Conservation (phyloP, 2,113 vertebrate species). For the Tachuris rubrigastra region DNA sequence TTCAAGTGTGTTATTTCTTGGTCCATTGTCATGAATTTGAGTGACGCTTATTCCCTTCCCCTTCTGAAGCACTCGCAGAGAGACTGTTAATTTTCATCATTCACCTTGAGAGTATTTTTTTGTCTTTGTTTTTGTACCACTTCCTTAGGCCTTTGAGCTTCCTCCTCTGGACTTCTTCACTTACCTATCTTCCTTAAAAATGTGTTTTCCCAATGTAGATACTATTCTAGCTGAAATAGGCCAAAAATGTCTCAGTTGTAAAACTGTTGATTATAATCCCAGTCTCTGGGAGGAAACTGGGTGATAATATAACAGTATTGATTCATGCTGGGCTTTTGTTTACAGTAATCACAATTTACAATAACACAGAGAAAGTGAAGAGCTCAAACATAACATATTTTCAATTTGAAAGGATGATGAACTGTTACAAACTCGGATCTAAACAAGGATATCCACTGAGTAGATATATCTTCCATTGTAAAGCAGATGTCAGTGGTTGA, state of each 20-base stretch:
- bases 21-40: background rate
- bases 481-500: background rate
- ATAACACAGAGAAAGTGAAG: background rate
- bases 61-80: background rate
- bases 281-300: background rate
- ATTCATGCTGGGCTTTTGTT: background rate
- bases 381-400: background rate
- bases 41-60: background rate
- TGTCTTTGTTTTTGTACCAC: background rate
- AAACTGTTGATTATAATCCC: background rate
- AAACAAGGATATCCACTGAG: background rate
- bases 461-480: background rate
- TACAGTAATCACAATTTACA: background rate
- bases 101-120: background rate
- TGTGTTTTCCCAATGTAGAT: background rate
- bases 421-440: background rate
- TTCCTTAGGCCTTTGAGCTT: background rate
- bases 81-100: background rate
- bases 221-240: background rate
- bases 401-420: background rate
- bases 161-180: background rate
- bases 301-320: background rate
- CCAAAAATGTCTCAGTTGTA: background rate
- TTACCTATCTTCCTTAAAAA: background rate
- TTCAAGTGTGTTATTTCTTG: background rate